Conservation (phyloP, 2,888 invertebrate species). For the Sesia bembeciformis region DNA sequence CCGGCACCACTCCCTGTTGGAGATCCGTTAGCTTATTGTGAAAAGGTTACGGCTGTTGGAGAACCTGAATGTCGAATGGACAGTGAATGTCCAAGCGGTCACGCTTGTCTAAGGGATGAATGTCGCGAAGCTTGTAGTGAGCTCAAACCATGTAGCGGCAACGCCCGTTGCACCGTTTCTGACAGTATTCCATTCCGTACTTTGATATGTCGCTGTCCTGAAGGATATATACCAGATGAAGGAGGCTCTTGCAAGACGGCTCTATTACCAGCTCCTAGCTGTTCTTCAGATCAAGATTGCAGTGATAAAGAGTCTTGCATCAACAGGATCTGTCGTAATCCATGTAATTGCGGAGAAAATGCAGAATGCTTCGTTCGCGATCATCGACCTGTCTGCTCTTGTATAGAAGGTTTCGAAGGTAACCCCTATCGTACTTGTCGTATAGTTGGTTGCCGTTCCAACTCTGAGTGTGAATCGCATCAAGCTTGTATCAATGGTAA, state of each 20-base stretch:
- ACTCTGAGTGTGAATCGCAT: conserved; percentile 88
- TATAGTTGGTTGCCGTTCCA: conserved; percentile 85
- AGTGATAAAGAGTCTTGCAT: conserved; percentile 86
- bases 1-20: conserved; percentile 86
- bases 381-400: conserved; percentile 91
- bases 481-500: conserved; percentile 90
- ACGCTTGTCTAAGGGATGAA: conserved; percentile 85
- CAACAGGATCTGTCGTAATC: conserved; percentile 88
- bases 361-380: conserved; percentile 87
- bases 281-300: conserved; percentile 87
- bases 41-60: conserved; percentile 58
- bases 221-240: conserved; percentile 86
- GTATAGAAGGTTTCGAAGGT: conserved; percentile 88
- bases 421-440: conserved; percentile 88
- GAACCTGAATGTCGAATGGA: conserved; percentile 84
- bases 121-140: conserved; percentile 87
- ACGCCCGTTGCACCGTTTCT: conserved; percentile 85
- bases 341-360: conserved; percentile 90
- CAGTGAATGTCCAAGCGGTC: conserved; percentile 84
- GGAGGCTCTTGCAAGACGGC: conserved; percentile 85
- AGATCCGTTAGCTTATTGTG: conserved; percentile 86
- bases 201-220: conserved; percentile 90
- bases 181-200: conserved; percentile 91
- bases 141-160: conserved; percentile 83
- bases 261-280: conserved; percentile 81